Evolutionary conservation across 2,888 invertebrate species (phyloP).

Genomic region (Athalia circularis): DNA sequence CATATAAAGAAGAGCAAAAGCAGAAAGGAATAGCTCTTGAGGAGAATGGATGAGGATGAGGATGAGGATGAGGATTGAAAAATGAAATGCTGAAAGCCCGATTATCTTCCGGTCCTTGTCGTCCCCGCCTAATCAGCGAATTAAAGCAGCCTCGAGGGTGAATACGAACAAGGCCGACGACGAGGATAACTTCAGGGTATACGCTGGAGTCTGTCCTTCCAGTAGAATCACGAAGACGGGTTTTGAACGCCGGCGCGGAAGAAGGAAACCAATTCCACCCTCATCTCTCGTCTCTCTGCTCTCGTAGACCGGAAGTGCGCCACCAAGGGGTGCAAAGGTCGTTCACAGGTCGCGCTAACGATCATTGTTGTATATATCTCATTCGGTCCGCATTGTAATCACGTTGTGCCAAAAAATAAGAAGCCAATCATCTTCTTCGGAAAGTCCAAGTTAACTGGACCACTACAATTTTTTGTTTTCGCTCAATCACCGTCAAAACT

Average conservation of each 20-base stretch:
- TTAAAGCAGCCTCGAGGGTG: conserved; percentile 65
- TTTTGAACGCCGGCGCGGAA: background rate
- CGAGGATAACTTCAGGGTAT: conserved; percentile 42
- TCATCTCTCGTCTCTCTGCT: background rate
- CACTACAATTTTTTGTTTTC: background rate
- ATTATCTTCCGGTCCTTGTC: conserved; percentile 69
- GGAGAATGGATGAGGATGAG: conserved; percentile 42
- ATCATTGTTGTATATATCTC: conserved; percentile 22
- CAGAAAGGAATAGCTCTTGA: conserved; percentile 44
- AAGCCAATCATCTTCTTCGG: background rate
- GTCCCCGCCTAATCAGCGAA: conserved; percentile 69
- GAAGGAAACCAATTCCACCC: conserved; percentile 14
- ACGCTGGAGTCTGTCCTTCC: conserved; percentile 5
- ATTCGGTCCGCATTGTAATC: background rate
- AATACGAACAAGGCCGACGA: conserved; percentile 45
- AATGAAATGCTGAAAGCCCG: conserved; percentile 64
- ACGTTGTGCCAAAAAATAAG: background rate
- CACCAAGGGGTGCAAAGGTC: conserved; percentile 10
- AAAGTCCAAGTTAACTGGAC: no score
- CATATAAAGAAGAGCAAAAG: conserved; percentile 47
- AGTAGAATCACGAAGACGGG: conserved; percentile 14
- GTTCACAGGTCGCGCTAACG: conserved; percentile 8
- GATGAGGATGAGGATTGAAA: conserved; percentile 64
- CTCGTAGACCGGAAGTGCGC: conserved; percentile 32
- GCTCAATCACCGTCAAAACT: background rate